Evolutionary conservation across 2,797 vertebrate genomes (phyloP), one percentile per base, ranked within the genome.

Genomic region (Erethizon dorsatum): DNA sequence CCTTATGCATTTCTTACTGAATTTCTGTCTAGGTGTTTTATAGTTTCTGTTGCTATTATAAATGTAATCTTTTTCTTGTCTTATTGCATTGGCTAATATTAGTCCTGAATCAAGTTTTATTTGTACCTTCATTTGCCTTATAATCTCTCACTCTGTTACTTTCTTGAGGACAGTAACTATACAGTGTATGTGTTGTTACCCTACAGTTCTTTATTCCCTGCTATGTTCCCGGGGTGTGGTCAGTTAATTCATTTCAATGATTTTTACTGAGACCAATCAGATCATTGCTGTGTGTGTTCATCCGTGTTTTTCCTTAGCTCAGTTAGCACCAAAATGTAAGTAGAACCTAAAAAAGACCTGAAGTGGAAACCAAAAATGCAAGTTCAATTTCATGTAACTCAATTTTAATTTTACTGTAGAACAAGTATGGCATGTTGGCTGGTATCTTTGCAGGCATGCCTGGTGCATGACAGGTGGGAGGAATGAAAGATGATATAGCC

Each of bases 41-140:
- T 50, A 56, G 50, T 69, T 94, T 56, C 67, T 69, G 1, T 65
- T 57, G 31, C 54, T 54, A 1, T 83, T 91, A 65, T 17, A 88
- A 78, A 26, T 71, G 26, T 59, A n/a, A 31, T 78, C 26, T 69
- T 86, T 94, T 91, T 92, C 88, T 85, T 84, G 6, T 52, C 67
- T 87, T 80, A 57, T 14, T 31, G 20, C 65, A 13, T 57, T 88
- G 61, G 41, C 87, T 75, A 57, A n/a, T 20, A 75, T n/a, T 77
- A 57, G 84, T 45, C 22, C 47, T 80, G 47, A 88, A 41, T 63
- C 83, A 11, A 33, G 15, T 75, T 89, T 86, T 59, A 18, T 65
- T 73, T 75, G 15, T 28, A 20, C 59, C 47, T 88, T 84, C 52
- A 8, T 83, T 52, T 87, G 77, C 61, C 26, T 59, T 47, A 4